A percentile compares a stretch with the other conserved stretches of the same genome.
Evolutionary conservation across 1,140 invertebrate species (phyloP).

Genomic region (Triops longicaudatus): DNA sequence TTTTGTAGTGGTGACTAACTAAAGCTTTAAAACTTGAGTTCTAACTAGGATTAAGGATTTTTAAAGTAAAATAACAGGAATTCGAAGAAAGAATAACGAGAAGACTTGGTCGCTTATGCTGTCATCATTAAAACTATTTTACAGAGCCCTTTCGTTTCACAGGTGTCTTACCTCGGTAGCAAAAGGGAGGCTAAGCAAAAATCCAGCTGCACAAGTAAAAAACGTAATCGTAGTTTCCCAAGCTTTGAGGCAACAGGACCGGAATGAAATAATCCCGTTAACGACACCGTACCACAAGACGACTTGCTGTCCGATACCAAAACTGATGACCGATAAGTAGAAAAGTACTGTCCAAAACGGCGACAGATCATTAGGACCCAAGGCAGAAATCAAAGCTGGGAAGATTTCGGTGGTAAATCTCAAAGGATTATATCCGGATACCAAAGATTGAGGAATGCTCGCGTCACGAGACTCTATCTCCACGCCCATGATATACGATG

Average conservation of each 20-base stretch:
- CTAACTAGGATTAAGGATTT: no score
- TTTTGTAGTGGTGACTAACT: no score
- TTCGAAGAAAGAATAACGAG: no score
- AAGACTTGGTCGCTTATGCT: no score
- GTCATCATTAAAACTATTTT: no score
- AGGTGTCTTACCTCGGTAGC: slow-evolving; percentile 72
- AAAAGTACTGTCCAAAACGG: slow-evolving; percentile 80
- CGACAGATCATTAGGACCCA: slow-evolving; percentile 55
- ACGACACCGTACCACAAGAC: slow-evolving; percentile 73
- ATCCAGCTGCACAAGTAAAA: slow-evolving; percentile 69
- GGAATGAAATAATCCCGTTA: slow-evolving; percentile 67
- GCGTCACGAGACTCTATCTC: neutral
- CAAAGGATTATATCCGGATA: slow-evolving; percentile 50
- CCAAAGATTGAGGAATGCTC: neutral
- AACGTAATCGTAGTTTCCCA: slow-evolving; percentile 82
- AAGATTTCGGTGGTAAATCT: slow-evolving; percentile 75
- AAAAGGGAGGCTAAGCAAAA: slow-evolving; percentile 75
- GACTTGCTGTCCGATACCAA: slow-evolving; percentile 74
- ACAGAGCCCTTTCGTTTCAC: no score
- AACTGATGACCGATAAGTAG: slow-evolving; percentile 72
- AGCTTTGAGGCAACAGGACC: slow-evolving; percentile 55
- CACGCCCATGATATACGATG: slow-evolving; percentile 21
- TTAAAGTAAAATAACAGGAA: no score
- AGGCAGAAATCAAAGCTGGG: slow-evolving; percentile 65
- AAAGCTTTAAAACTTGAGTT: no score